Evolutionary conservation across 2,797 vertebrate genomes (phyloP), one percentile per base, ranked within the genome.

Genomic region (Corythornis leucogaster): DNA sequence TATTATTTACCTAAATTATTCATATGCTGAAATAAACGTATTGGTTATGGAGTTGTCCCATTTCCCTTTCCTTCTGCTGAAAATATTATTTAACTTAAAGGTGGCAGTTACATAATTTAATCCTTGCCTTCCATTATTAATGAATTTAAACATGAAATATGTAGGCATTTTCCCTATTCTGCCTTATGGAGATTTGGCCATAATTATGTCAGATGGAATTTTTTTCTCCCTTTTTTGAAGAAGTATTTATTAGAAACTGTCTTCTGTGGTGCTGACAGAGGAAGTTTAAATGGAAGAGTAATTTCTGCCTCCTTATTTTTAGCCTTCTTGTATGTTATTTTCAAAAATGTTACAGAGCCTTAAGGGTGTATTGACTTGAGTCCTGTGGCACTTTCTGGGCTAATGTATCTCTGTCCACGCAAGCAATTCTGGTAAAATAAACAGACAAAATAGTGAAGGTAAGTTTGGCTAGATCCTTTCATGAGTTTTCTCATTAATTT

Each of bases 71-170:
- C 74, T 93, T 94, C 83, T 51, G 93, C 80, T 95, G 96, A 97
- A 97, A 97, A 97, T 97, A 97, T 96, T 98, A 98, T 97, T 97
- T 97, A 97, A 97, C 92, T 84, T 96, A 97, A 97, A 96, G 97
- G 92, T 97, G 97, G 93, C 97, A 97, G 97, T 98, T 97, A 97
- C 74, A 94, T 97, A 97, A 98, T 98, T 98, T 97, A 98, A 97
- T 97, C 96, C 85, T 67, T 3, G 90, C 93, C 81, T 94, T 98
- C 92, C 92, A 97, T 98, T 98, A 98, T 98, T 98, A 94, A 98
- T 98, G 96, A 97, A 97, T 97, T 96, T 96, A 95, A 96, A 82
- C 95, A 97, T 98, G 93, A 98, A 98, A 98, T 97, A 98, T 97
- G 96, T 95, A 97, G 94, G 85, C 64, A 95, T 87, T 96, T 97